Conservation (phyloP, 2,797 vertebrate species). For the Craterocephalus amniculus region DNA sequence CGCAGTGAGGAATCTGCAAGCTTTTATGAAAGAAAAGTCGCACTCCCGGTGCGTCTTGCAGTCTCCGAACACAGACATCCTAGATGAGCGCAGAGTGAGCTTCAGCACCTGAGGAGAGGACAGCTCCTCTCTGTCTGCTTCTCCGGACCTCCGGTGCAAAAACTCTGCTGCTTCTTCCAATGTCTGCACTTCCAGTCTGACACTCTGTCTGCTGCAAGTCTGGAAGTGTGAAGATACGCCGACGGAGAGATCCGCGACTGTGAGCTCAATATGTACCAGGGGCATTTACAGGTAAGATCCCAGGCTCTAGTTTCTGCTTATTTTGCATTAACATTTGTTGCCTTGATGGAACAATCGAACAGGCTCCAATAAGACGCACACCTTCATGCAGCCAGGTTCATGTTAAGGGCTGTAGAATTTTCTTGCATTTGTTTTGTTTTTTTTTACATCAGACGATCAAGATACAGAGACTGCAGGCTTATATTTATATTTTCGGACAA, state of each 20-base stretch:
- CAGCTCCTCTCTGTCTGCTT: constrained; percentile 64
- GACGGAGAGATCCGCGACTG: constrained; percentile 70
- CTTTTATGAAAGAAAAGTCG: constrained; percentile 22
- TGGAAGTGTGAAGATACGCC: constrained; percentile 65
- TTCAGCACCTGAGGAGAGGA: constrained; percentile 78
- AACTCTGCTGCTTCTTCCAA: constrained; percentile 49
- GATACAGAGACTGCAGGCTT: constrained; percentile 16
- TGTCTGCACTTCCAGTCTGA: constrained; percentile 48
- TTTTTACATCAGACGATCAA: constrained; percentile 16
- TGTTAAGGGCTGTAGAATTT: constrained; percentile 15
- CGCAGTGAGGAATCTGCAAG: constrained; percentile 13
- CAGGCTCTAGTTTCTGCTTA: not conserved
- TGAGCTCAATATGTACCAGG: constrained; percentile 88
- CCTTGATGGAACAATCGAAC: constrained; percentile 11
- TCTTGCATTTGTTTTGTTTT: constrained; percentile 2
- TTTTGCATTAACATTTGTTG: constrained; percentile 13
- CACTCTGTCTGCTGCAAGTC: constrained; percentile 44
- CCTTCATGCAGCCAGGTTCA: constrained; percentile 22
- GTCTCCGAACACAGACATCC: constrained; percentile 36
- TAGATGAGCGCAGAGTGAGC: constrained; percentile 53
- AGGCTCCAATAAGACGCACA: constrained; percentile 8
- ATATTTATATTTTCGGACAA: not conserved
- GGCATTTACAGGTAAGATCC: constrained; percentile 86
- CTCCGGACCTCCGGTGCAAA: constrained; percentile 42
- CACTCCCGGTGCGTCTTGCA: constrained; percentile 46